Percentiles rank a stretch among this genome's conserved stretches.
Conservation (phyloP, 2,888 invertebrate genomes). For the Microplitis deprimator region DNA sequence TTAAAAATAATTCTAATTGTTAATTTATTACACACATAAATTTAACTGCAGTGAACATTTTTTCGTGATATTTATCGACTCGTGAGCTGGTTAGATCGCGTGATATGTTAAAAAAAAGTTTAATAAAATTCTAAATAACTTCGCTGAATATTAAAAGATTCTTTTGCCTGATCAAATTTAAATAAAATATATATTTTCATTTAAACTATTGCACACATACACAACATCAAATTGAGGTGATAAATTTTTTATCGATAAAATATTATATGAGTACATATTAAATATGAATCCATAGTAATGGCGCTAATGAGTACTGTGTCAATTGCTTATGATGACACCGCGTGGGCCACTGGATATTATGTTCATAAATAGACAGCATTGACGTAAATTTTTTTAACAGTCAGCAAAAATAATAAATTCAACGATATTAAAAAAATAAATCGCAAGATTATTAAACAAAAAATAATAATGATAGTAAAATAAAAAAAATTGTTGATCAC, state of each 20-base stretch:
- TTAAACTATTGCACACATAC: neutral
- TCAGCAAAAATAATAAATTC: neutral
- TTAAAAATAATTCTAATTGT: constrained; percentile 8
- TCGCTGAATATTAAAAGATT: neutral
- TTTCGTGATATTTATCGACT: neutral
- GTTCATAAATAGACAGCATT: constrained; percentile 22
- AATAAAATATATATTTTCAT: too few relatives aligned
- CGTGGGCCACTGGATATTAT: constrained; percentile 18
- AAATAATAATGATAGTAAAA: constrained; percentile 12
- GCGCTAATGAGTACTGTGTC: constrained; percentile 29
- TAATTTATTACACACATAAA: neutral
- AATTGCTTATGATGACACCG: constrained; percentile 16
- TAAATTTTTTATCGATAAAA: constrained; percentile 3
- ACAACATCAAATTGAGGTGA: neutral
- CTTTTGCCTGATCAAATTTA: too few relatives aligned
- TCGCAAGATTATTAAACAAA: neutral
- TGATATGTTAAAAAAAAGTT: constrained; percentile 43
- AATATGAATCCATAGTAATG: neutral
- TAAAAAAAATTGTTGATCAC: constrained; percentile 29
- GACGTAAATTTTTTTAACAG: constrained; percentile 4
- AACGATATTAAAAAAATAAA: neutral
- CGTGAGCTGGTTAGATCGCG: constrained; percentile 38
- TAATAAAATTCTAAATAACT: neutral
- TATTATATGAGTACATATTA: constrained; percentile 1
- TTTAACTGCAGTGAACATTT: constrained; percentile 17